Conservation (phyloP, 1,140 invertebrate species). For the Frieseomelitta varia region DNA sequence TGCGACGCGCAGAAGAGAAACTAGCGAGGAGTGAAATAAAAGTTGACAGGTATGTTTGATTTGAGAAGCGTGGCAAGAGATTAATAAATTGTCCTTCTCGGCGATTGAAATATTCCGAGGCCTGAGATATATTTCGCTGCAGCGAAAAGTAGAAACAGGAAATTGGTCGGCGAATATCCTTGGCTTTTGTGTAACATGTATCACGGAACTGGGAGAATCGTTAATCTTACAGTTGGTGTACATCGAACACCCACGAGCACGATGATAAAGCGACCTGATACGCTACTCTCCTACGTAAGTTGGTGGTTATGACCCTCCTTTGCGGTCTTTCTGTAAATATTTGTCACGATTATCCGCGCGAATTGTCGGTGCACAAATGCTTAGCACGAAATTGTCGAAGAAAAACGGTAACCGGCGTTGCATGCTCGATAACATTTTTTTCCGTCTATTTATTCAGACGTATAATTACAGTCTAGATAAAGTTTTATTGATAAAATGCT, state of each 20-base stretch:
- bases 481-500: not conserved
- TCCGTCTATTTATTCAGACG: not conserved
- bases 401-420: not conserved
- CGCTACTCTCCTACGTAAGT: slow-evolving; percentile 38
- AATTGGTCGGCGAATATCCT: slow-evolving; percentile 14
- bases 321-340: not conserved
- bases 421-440: not conserved
- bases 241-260: slow-evolving; percentile 47
- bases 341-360: not conserved
- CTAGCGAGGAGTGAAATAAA: too few relatives aligned
- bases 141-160: not conserved
- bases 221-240: slow-evolving; percentile 70
- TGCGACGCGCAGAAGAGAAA: too few relatives aligned
- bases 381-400: not conserved
- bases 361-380: not conserved
- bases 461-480: slow-evolving; percentile 3
- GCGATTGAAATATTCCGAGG: not conserved
- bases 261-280: slow-evolving; percentile 23
- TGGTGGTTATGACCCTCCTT: slow-evolving; percentile 30
- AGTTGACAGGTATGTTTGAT: too few relatives aligned
- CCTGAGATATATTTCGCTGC: too few relatives aligned
- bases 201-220: slow-evolving; percentile 66
- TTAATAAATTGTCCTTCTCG: too few relatives aligned
- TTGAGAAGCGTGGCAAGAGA: too few relatives aligned
- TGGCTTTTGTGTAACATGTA: slow-evolving; percentile 43